Base-by-base conservation (phyloP, 2,888 invertebrate species). In the Nemoura dubitans region DNA sequence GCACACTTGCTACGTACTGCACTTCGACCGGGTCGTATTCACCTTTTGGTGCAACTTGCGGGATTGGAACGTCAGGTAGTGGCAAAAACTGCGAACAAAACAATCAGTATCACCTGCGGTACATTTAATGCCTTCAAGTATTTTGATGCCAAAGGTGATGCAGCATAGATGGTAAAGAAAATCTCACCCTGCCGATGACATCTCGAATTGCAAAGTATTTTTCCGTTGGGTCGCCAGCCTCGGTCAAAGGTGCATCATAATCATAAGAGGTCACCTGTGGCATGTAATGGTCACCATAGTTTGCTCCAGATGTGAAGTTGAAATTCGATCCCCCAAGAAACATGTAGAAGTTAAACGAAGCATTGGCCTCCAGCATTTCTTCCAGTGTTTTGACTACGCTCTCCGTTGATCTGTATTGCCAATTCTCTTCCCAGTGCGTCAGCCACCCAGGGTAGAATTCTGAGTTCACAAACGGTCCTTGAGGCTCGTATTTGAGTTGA, bases 401-500 rank as follows among this genome's bases (percentile, higher is more conserved):
- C 0, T 90, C 89, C 0, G 94, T 93, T 27, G 90, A 89, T 0
- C 94, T 93, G 42, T 92, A 92, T 83, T 94, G 94, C 89, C 96
- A 94, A 0, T 91, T 90, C 89, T 95, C 94, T 78, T 95, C 95
- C 98, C 98, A 98, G 90, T 97, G 96, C 0, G 97, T 96, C 86
- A 98, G 91, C 98, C 98, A 98, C 0, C 98, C 98, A 0, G 97
- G 95, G 92, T 98, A 98, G 91, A 93, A 98, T 91, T 98, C 98
- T 0, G 97, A 96, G 92, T 98, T 98, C 87, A 98, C 96, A 84
- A 97, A 90, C 0, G 98, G 98, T 0, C 98, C 98, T 87, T 93
- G 89, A 0, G 92, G 92, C 88, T 93, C 92, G 89, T 90, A 92
- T 76, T 91, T 90, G 87, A 59, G 59, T 1, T 59, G 59, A 1